These are phyloP conservation scores for Phenganax marumi DNA, from an alignment of 92 coral and sea anemone genomes.

Conservation along the genomic window DNA sequence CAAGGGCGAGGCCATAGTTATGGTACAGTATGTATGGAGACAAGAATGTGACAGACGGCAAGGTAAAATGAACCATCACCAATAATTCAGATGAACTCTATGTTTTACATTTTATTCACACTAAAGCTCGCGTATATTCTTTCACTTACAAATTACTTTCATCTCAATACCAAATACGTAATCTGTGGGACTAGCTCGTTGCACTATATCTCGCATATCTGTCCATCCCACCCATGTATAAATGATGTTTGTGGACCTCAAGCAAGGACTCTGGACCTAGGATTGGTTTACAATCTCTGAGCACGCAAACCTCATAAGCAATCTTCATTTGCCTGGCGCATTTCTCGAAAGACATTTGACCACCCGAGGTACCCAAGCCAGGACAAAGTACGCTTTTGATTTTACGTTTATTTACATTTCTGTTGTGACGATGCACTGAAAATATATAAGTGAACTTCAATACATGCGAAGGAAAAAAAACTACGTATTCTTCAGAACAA, in stretches of 20 bases:
- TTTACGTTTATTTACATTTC: constrained; percentile 43
- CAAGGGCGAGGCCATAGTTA: too few relatives aligned
- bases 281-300: constrained; percentile 47
- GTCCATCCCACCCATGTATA: constrained; percentile 41
- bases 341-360: constrained; percentile 62
- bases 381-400: constrained; percentile 74
- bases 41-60: too few relatives aligned
- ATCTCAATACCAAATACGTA: not conserved
- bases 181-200: not conserved
- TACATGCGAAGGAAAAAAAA: too few relatives aligned
- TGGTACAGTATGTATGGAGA: too few relatives aligned
- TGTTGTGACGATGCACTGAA: constrained; percentile 65
- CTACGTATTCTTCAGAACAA: too few relatives aligned
- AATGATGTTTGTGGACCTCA: constrained; percentile 47
- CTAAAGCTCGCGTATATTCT: too few relatives aligned
- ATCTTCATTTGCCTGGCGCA: constrained; percentile 72
- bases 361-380: constrained; percentile 71
- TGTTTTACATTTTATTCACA: too few relatives aligned
- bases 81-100: too few relatives aligned
- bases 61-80: too few relatives aligned
- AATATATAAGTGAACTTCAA: too few relatives aligned
- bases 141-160: too few relatives aligned
- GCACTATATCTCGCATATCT: not conserved
- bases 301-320: constrained; percentile 64
- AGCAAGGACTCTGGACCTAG: constrained; percentile 50